These are phyloP conservation scores for Doris montereyensis DNA, from an alignment of 2,888 invertebrate species.

Conservation along the genomic window DNA sequence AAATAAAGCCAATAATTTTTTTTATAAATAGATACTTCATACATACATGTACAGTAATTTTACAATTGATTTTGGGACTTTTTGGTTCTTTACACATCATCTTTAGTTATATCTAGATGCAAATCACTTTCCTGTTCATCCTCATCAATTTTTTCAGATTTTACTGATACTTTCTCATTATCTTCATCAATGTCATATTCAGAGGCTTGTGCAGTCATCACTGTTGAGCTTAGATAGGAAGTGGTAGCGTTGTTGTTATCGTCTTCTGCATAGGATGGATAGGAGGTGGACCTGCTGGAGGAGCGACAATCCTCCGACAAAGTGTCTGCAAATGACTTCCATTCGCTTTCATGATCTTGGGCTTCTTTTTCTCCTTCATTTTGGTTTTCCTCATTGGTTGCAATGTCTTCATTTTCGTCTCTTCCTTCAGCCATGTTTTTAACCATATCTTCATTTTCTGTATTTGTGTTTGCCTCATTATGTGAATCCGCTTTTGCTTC, in stretches of 20 bases:
- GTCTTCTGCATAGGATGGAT: slow-evolving; percentile 29
- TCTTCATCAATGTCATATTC: slow-evolving; percentile 20
- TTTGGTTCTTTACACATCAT: no score
- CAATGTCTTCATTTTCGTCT: background rate
- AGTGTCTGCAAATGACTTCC: slow-evolving; percentile 28
- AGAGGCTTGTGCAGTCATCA: slow-evolving; percentile 23
- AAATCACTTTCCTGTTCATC: no score
- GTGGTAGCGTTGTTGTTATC: slow-evolving; percentile 15
- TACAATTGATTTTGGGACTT: no score
- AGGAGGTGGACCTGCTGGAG: slow-evolving; percentile 13
- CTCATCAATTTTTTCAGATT: slow-evolving; percentile 2
- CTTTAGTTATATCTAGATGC: no score
- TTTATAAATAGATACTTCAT: no score
- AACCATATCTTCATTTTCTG: background rate
- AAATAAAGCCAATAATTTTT: no score
- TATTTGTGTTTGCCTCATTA: background rate
- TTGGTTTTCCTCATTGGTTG: background rate
- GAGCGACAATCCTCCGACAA: slow-evolving; percentile 4
- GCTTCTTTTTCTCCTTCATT: background rate
- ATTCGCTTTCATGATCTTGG: background rate
- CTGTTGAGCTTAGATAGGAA: slow-evolving; percentile 21
- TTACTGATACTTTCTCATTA: no score
- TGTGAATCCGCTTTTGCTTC: background rate
- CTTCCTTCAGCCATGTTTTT: background rate
- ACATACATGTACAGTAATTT: no score